Base-by-base conservation (phyloP, 1,140 invertebrate species). In the Ruditapes philippinarum region DNA sequence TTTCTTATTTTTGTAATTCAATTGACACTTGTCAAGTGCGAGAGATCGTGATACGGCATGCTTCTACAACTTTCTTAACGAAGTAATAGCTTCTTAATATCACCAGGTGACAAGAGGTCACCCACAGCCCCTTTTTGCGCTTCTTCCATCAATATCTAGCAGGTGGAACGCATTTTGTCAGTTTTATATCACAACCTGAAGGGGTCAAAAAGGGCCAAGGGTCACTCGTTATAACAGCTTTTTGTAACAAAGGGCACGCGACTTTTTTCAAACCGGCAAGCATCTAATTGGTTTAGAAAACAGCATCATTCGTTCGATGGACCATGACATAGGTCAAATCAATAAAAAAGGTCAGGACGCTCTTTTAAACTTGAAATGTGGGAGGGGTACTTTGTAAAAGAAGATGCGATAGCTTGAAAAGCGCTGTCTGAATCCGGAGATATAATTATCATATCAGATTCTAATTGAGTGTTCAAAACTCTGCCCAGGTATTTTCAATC, bases 271-370 rank as follows among this genome's bases (percentile, higher is more conserved):
- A 79, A 78, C n/a, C 76, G 54, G 74, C 74, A 49, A 60, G 76
- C 84, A 45, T 88, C 85, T 88, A 88, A 88, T 88, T 88, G 85
- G 85, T 78, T 68, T 51, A 33, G 42, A 88, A 88, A 88, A 88
- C 74, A 88, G 49, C 85, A 68, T 88, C 73, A 78, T 78, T 49
- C 49, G 84, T 22, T n/a, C 42, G 42, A 25, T 45, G 62, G 65
- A 68, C 85, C 76, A 49, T 80, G 76, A 88, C 85, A 68, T 73
- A 33, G 85, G 85, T 88, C 85, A 88, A 88, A 88, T 88, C 85
- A 88, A 88, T 88, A 88, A 88, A 88, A 87, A 88, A 74, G 85
- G 85, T 88, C 85, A 80, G 31, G 25, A 25, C 78, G 85, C 19
- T 78, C 85, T 65, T 80, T 80, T 80, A 31, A 62, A 57, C 25